These are phyloP conservation scores for Rattus norvegicus DNA, from an alignment of 2,113 vertebrate species.

Conservation along the genomic window GRCr8 NC_086022.1:23440501-23441000, in stretches of 20 bases:
- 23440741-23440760: not conserved
- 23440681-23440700: slow-evolving; percentile 39
- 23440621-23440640: not conserved
- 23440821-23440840: not conserved
- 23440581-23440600: not conserved
- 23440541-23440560: not conserved
- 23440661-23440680: not conserved
- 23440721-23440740: not conserved
- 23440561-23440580: not conserved
- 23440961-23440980: slow-evolving; percentile 82
- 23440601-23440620: not conserved
- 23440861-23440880: slow-evolving; percentile 24
- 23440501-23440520: not conserved
- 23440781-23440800: not conserved
- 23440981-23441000: slow-evolving; percentile 77
- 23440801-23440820: not conserved
- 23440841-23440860: not conserved
- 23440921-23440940: slow-evolving; percentile 40
- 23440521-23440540: not conserved
- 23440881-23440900: not conserved
- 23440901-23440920: slow-evolving; percentile 35
- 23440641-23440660: not conserved
- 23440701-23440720: not conserved
- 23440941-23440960: slow-evolving; percentile 67
- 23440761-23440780: not conserved